Base-by-base conservation (phyloP, 2,888 invertebrate species). In the Endotricha flammealis region DNA sequence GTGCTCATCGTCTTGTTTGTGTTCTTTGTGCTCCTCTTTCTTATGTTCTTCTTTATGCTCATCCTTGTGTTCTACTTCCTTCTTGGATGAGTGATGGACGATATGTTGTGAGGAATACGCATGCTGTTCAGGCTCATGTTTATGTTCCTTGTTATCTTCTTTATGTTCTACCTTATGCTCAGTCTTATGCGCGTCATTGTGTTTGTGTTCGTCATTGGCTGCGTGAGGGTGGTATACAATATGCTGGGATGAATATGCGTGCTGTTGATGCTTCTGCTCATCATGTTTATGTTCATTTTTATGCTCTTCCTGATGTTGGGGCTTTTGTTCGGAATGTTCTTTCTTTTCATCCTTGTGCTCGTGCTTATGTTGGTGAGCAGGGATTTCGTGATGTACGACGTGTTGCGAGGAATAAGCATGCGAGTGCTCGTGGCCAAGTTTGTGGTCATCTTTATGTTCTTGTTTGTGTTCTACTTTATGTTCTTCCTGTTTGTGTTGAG, bases 171-270 rank as follows among this genome's bases (percentile, higher is more conserved):
- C n/a, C n/a, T n/a, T n/a, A n/a, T n/a, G n/a, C n/a, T n/a, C n/a
- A n/a, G n/a, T n/a, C 11, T 31, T 30, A 5, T 23, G 31, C 14
- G 35, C 35, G 12, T 39, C 35, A 10, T 39, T 39, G 16, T 35
- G 35, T 23, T 35, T 31, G 29, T 35, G 35, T 20, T 28, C 14
- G 7, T 22, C 29, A 9, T 35, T 35, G 1, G 35, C 22, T 9
- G 28, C 29, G 9, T 20, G 23, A 9, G 35, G 29, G 2, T n/a
- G n/a, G n/a, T n/a, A n/a, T 8, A 27, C 35, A 10, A 35, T 29
- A 13, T 27, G 31, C 22, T 31, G 31, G 6, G 37, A 37, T 8
- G 37, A 37, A 10, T 32, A 12, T 2, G 37, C 37, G 13, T 25
- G 35, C 14, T 35, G 35, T 1, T 33, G 24, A 16, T 31, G 12